Evolutionary conservation across 2,797 vertebrate genomes (phyloP), one percentile per base, ranked within the genome.

Genomic region (Carcharodon carcharias): DNA sequence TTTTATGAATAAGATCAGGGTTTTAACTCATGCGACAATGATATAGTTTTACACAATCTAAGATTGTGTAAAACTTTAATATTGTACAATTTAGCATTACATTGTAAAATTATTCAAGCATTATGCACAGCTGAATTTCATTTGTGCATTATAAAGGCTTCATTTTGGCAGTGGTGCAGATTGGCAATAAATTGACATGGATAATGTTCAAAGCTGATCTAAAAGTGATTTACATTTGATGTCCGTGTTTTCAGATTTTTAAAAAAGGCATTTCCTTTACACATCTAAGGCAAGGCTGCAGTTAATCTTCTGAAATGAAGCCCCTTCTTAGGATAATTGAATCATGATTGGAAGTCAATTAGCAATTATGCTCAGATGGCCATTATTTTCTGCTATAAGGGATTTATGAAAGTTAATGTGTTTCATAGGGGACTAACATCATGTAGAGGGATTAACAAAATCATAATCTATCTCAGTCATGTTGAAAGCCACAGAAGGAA

Each of bases 401-500:
- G 23, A 95, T 95, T 95, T 95, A 95, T 50, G 11, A 69, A 69
- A 95, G 23, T 40, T 88, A 56, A 95, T 50, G 45, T 69, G 65
- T 31, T 73, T 71, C 65, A 26, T 95, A 50, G 73, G 31, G 14
- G 50, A 73, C 28, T 71, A 73, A 54, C 65, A 73, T 50, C 67
- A 50, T 28, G 67, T 50, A 71, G 67, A 54, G 45, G 67, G 67
- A 95, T 71, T 95, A 73, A 56, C 28, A 73, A 65, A 93, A 23
- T 45, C n/a, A n/a, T 40, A 95, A 54, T 95, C 40, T 73, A 54
- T 95, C 61, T 35, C 65, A 69, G 67, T 73, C 45, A 54, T 31
- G 94, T 69, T 95, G 94, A 9, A 95, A 71, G 50, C n/a, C 91
- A 73, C 50, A 69, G 40, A 31, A 95, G 28, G 65, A 95, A 73